Evolutionary conservation across 2,797 vertebrate genomes (phyloP).

Genomic region (Tangara arthus): DNA sequence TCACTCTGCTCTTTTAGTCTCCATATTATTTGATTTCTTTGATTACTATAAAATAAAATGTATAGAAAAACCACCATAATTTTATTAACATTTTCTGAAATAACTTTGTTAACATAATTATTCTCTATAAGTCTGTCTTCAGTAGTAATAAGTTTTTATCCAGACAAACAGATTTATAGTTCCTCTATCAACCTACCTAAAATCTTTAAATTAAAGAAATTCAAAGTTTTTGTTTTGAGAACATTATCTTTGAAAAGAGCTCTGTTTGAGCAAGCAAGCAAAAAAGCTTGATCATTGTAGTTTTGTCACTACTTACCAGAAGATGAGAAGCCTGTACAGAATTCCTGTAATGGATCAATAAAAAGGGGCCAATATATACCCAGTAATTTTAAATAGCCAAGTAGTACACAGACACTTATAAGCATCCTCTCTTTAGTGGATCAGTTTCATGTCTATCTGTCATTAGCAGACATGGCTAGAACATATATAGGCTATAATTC

Average conservation of each 20-base stretch:
- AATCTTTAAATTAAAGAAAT: neutral
- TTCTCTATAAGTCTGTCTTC: neutral
- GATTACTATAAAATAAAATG: neutral
- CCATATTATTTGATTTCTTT: neutral
- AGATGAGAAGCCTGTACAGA: neutral
- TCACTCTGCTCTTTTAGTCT: neutral
- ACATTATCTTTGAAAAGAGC: neutral
- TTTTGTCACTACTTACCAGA: neutral
- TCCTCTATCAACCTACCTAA: neutral
- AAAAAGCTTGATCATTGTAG: neutral
- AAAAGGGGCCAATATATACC: neutral
- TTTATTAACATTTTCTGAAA: neutral
- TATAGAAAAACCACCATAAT: accelerated
- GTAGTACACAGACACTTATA: neutral
- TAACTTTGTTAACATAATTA: neutral
- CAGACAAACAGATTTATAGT: neutral
- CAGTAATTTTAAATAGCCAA: neutral
- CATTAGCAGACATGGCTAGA: neutral
- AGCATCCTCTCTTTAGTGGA: neutral
- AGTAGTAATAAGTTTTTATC: neutral
- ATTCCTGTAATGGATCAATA: neutral
- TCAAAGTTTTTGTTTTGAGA: neutral
- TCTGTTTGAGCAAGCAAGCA: neutral
- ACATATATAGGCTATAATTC: neutral
- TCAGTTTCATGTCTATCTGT: neutral